A percentile compares a stretch with the other conserved stretches of the same genome.
Evolutionary conservation across 2,113 vertebrate species (phyloP).

Genomic region (Tympanuchus pallidicinctus): DNA sequence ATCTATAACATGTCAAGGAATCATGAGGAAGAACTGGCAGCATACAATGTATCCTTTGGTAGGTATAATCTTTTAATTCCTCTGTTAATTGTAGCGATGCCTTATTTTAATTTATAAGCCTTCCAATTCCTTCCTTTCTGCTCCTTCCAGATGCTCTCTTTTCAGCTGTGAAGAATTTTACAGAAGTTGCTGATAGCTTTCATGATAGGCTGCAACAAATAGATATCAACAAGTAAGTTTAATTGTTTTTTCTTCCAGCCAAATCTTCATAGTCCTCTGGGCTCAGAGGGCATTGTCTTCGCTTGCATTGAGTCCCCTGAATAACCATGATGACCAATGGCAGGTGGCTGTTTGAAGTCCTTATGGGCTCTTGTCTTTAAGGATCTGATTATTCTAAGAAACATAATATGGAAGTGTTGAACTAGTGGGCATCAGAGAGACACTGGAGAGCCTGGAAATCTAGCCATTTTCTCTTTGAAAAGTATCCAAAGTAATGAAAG

Average conservation of each 20-base stretch:
- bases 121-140: neutral
- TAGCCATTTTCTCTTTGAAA: neutral
- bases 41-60: conserved; percentile 88
- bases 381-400: neutral
- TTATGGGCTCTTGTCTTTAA: neutral
- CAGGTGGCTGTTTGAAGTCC: neutral
- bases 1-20: conserved; percentile 82
- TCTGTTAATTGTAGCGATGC: neutral
- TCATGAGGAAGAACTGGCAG: conserved; percentile 75
- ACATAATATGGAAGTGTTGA: neutral
- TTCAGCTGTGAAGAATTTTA: conserved; percentile 90
- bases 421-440: neutral
- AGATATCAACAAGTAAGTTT: conserved; percentile 85
- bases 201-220: conserved; percentile 77
- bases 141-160: conserved; percentile 86
- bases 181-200: conserved; percentile 81
- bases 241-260: neutral
- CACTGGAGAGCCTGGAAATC: neutral
- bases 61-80: conserved; percentile 37
- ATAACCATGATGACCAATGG: neutral
- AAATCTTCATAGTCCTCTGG: neutral
- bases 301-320: neutral
- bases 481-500: neutral
- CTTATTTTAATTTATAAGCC: neutral
- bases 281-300: neutral